These are phyloP conservation scores for Pseudorhombus dupliciocellatus DNA, from an alignment of 2,113 vertebrate species.

Conservation along the genomic window DNA sequence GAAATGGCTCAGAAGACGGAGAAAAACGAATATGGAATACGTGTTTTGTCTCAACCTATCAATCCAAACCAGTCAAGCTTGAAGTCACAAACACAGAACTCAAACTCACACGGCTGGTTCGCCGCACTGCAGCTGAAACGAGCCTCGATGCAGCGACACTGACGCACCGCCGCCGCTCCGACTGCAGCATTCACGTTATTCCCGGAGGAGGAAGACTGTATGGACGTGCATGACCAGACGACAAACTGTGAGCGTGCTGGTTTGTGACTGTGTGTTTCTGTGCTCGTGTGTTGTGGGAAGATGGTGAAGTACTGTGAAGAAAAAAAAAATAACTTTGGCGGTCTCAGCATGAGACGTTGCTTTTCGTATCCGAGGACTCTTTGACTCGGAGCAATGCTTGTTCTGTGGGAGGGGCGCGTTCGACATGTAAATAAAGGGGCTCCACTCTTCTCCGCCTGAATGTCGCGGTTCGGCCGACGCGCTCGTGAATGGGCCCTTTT, in stretches of 20 bases:
- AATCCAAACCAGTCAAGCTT: constrained; percentile 42
- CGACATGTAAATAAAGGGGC: constrained; percentile 67
- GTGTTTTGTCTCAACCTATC: constrained; percentile 28
- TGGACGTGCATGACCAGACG: constrained; percentile 53
- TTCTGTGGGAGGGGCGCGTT: constrained; percentile 24
- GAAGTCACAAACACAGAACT: constrained; percentile 1
- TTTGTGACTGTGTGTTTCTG: constrained; percentile 55
- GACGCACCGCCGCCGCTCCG: not conserved
- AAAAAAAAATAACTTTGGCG: constrained; percentile 41
- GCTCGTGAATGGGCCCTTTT: constrained; percentile 51
- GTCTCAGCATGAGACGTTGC: constrained; percentile 42
- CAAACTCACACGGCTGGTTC: constrained; percentile 7
- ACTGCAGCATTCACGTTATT: constrained; percentile 1
- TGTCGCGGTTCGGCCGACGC: constrained; percentile 57
- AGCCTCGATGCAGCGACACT: not conserved
- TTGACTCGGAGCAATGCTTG: constrained; percentile 45
- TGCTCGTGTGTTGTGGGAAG: constrained; percentile 60
- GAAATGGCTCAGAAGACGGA: constrained; percentile 7
- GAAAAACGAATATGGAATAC: constrained; percentile 27
- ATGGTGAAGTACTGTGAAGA: constrained; percentile 74
- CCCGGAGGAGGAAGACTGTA: constrained; percentile 29
- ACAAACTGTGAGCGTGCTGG: constrained; percentile 57
- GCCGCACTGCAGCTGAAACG: not conserved
- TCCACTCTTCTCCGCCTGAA: constrained; percentile 61
- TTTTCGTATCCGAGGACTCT: constrained; percentile 42